Base-by-base conservation (phyloP, 2,797 vertebrate species). In the Sebastes umbrosus region DNA sequence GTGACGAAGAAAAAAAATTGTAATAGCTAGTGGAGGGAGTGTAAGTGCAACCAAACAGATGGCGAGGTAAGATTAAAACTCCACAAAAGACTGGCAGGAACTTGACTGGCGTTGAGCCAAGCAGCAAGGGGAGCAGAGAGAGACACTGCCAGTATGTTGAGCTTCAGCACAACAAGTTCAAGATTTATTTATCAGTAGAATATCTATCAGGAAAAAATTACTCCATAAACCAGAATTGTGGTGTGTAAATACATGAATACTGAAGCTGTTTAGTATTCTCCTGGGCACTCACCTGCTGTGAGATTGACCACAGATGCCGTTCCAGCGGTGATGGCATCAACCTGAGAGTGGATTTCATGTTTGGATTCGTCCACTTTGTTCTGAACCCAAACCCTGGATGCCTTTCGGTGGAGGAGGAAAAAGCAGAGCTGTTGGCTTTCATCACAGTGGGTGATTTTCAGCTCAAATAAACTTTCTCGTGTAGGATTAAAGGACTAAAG, bases 281-380 rank as follows among this genome's bases (percentile, higher is more conserved):
- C 63, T 12, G 13, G 25, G 63, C 82, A 91, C 96, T 95, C 94
- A 99, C 99, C 99, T 91, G 99, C 98, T 13, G 99, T 99, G 85
- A 99, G 97, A 94, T 99, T 99, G 93, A 99, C 99, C 46, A 99
- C 98, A n/a, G 99, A 99, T 1, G 99, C 99, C 0, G 99, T 99
- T 91, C 98, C 98, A 79, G 98, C 98, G 2, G 98, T 99, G 93
- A 99, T 99, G 79, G 99, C 99, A 85, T 99, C 99, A 9, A 99
- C 99, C 92, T 99, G 99, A 83, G 99, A 99, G 95, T 99, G 99
- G 91, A 99, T 99, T 95, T 99, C 99, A 32, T 99, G 99, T 93
- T 99, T 99, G 81, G 99, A 99, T 93, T 99, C 98, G 82, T 99
- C 99, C 78, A 99, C 98, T 94, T 99, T 99, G 96, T 99, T 99